Conservation (phyloP, 2,797 vertebrate genomes). For the Paratrypauchen microcephalus region DNA sequence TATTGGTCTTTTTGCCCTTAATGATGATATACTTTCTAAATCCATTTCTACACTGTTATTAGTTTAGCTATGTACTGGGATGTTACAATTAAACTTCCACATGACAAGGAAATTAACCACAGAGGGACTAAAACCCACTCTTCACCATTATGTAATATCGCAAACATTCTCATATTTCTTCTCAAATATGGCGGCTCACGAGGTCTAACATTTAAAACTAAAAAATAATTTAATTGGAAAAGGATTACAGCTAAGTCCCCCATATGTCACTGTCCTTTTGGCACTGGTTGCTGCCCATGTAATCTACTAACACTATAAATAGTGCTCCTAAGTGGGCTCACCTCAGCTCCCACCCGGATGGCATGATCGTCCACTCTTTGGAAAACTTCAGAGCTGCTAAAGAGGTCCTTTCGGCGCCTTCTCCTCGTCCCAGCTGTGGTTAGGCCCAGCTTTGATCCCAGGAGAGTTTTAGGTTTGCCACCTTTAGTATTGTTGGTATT, state of each 20-base stretch:
- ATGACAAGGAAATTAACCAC: not conserved
- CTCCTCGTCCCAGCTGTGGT: constrained; percentile 11
- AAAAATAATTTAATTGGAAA: constrained; percentile 13
- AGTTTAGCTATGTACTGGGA: not conserved
- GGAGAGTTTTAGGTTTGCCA: constrained; percentile 18
- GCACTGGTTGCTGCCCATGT: constrained; percentile 8
- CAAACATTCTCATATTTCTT: not conserved
- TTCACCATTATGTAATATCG: not conserved
- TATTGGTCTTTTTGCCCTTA: not conserved
- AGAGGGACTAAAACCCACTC: not conserved
- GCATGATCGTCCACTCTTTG: constrained; percentile 70
- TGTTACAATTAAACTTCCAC: not conserved
- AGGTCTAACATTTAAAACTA: constrained; percentile 6
- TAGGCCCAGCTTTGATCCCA: constrained; percentile 11
- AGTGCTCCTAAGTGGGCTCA: constrained; percentile 33
- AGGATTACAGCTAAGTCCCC: constrained; percentile 5
- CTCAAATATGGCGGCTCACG: not conserved
- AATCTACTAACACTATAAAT: constrained; percentile 15
- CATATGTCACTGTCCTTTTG: constrained; percentile 18
- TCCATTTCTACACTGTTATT: not conserved
- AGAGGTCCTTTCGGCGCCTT: constrained; percentile 70
- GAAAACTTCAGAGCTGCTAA: constrained; percentile 71
- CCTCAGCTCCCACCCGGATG: constrained; percentile 72
- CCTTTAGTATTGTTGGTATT: constrained; percentile 31
- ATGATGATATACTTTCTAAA: not conserved